Conservation (phyloP, 2,888 invertebrate genomes). For the Candidula unifasciata region DNA sequence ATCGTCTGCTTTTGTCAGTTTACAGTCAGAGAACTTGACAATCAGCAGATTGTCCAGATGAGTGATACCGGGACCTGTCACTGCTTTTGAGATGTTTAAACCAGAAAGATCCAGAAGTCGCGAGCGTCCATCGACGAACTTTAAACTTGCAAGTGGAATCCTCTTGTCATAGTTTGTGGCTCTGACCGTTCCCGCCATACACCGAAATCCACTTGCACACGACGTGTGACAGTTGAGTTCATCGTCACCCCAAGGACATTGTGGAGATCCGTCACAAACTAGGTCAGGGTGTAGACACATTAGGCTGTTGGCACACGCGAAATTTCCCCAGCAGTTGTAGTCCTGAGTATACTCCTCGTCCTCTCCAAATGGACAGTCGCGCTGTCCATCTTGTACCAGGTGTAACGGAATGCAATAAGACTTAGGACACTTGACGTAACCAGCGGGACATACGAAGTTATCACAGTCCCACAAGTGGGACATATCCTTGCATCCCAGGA, state of each 20-base stretch:
- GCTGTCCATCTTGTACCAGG: background rate
- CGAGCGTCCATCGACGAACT: slow-evolving; percentile 24
- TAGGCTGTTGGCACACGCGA: slow-evolving; percentile 23
- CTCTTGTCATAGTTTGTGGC: slow-evolving; percentile 33
- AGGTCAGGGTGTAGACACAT: slow-evolving; percentile 51
- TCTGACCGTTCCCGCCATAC: slow-evolving; percentile 45
- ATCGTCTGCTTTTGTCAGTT: background rate
- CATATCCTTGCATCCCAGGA: slow-evolving; percentile 26
- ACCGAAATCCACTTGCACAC: slow-evolving; percentile 53
- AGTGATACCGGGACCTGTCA: background rate
- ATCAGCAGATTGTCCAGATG: background rate
- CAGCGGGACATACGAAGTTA: slow-evolving; percentile 27
- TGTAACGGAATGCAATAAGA: slow-evolving; percentile 36
- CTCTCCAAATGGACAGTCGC: slow-evolving; percentile 28
- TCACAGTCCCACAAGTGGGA: slow-evolving; percentile 77
- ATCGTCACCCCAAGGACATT: slow-evolving; percentile 58
- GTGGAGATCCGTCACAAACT: slow-evolving; percentile 56
- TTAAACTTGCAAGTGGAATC: background rate
- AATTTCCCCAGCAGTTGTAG: background rate
- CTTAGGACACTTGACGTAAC: slow-evolving; percentile 23
- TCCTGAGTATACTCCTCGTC: background rate
- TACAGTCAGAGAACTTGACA: background rate
- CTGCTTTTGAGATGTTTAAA: background rate
- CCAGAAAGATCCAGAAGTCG: slow-evolving; percentile 9
- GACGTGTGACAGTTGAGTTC: slow-evolving; percentile 54